These are phyloP conservation scores for Brachyistius frenatus DNA, from an alignment of 2,113 vertebrate genomes.

Conservation along the genomic window DNA sequence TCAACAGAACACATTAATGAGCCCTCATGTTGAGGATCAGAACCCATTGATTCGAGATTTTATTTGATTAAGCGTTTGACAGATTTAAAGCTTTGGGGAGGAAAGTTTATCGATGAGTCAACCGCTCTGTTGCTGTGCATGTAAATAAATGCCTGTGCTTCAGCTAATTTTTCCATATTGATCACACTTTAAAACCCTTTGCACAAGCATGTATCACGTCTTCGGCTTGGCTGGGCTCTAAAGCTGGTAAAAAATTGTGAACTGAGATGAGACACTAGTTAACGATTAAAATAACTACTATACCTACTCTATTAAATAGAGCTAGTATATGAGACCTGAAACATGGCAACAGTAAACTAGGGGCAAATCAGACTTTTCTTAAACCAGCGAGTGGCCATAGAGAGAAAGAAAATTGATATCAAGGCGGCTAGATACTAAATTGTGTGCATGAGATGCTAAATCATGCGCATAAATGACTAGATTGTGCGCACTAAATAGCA, in stretches of 20 bases:
- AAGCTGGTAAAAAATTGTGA: not conserved
- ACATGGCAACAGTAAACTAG: constrained; percentile 10
- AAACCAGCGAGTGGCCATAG: too few relatives aligned
- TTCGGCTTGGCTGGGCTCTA: not conserved
- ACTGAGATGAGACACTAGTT: not conserved
- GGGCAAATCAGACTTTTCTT: not conserved
- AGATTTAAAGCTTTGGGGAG: constrained; percentile 75
- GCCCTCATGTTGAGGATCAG: constrained; percentile 59
- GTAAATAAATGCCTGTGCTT: constrained; percentile 73
- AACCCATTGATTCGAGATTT: constrained; percentile 68
- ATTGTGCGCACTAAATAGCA: too few relatives aligned
- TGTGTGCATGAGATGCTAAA: too few relatives aligned
- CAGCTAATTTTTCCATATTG: constrained; percentile 3
- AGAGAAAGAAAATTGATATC: too few relatives aligned
- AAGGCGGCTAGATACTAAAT: too few relatives aligned
- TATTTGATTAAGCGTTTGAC: constrained; percentile 77
- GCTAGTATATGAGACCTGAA: not conserved
- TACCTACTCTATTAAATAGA: constrained; percentile 5
- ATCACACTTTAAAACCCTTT: constrained; percentile 7
- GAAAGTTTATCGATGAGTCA: constrained; percentile 66
- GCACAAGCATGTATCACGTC: not conserved
- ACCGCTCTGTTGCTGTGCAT: constrained; percentile 62
- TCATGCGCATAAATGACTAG: too few relatives aligned
- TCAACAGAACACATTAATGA: constrained; percentile 80
- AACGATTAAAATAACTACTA: constrained; percentile 14